phyloP scores from a whole-genome alignment of 2,113 vertebrate genomes.

The Actinemys pallida region DNA sequence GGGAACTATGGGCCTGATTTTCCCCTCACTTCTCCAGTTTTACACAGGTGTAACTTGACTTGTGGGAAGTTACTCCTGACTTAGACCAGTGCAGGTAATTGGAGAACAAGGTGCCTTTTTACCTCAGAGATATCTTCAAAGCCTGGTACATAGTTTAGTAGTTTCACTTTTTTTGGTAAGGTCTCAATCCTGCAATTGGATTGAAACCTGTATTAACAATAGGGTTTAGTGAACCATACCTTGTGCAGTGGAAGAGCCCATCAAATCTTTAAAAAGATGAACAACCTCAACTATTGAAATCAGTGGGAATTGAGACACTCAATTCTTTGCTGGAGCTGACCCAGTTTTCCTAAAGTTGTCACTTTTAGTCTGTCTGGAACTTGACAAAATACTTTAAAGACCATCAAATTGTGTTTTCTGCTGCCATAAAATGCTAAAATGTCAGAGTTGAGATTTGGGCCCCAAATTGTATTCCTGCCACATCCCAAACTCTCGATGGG shows the following conservation, averaged over 20 bases:
- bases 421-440: no score
- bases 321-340: background rate
- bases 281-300: background rate
- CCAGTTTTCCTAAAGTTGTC: background rate
- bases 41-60: background rate
- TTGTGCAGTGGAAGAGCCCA: constrained; percentile 17
- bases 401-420: no score
- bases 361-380: background rate
- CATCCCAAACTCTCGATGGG: background rate
- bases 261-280: constrained; percentile 30
- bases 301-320: background rate
- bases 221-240: constrained; percentile 25
- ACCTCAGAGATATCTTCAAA: background rate
- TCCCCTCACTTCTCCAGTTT: background rate
- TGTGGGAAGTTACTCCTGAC: constrained; percentile 38
- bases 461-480: background rate
- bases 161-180: constrained; percentile 37
- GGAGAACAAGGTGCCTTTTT: constrained; percentile 51
- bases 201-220: constrained; percentile 55
- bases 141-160: background rate
- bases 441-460: background rate
- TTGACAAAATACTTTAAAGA: background rate
- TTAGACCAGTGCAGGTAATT: constrained; percentile 17
- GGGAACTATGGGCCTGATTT: background rate
- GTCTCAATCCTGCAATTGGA: constrained; percentile 53